Evolutionary conservation across 2,797 vertebrate genomes (phyloP).

Genomic region (Oryzias dopingdopingensis): DNA sequence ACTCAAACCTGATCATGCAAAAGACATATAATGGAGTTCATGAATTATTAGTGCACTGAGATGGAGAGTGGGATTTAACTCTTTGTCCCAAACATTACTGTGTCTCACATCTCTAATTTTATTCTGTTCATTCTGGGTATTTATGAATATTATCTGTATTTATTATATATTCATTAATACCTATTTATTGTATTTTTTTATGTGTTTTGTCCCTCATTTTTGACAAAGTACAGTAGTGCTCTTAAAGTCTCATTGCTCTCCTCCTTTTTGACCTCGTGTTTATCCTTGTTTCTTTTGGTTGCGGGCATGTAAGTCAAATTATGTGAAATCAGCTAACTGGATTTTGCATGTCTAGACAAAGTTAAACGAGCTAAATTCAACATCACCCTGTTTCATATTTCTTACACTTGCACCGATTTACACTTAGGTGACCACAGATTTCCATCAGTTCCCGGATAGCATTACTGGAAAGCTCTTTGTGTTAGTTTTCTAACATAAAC

Average conservation of each 20-base stretch:
- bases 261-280: not conserved
- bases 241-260: not conserved
- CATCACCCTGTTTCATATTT: conserved; percentile 37
- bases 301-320: not conserved
- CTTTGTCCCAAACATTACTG: no score
- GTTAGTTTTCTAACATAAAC: conserved; percentile 14
- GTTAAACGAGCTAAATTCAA: conserved; percentile 13
- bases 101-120: no score
- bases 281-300: conserved; percentile 2
- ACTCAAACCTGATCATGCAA: not conserved
- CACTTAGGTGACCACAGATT: conserved; percentile 25
- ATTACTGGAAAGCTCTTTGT: conserved; percentile 29
- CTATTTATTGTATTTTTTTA: not conserved
- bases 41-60: not conserved
- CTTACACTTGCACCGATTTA: conserved; percentile 22
- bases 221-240: no score
- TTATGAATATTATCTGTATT: no score
- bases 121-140: no score
- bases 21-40: not conserved
- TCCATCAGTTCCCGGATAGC: conserved; percentile 27
- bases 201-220: not conserved
- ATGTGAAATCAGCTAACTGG: conserved; percentile 1
- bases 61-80: not conserved
- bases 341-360: conserved; percentile 18
- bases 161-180: not conserved